Percentiles rank a stretch among this genome's conserved stretches.
phyloP scores from a whole-genome alignment of 2,888 invertebrate genomes.

The Rhodophaea formosa region DNA sequence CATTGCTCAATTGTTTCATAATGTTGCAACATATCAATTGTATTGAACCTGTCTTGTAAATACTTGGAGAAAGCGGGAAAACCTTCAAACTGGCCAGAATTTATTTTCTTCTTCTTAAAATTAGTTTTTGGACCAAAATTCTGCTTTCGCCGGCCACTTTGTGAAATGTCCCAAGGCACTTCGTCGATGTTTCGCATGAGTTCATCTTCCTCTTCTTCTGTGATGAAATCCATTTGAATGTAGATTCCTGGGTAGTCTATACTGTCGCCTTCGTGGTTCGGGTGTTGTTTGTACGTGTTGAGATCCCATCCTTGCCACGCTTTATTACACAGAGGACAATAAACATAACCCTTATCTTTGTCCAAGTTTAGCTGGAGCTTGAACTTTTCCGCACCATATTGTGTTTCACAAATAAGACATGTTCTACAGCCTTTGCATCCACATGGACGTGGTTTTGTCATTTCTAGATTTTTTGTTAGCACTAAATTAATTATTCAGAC shows the following conservation, averaged over 20 bases:
- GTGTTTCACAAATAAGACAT: constrained; percentile 91
- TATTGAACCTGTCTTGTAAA: constrained; percentile 87
- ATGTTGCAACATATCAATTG: constrained; percentile 81
- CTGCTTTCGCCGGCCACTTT: constrained; percentile 98
- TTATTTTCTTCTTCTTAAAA: constrained; percentile 95
- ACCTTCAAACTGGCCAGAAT: constrained; percentile 89
- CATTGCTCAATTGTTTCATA: constrained; percentile 97
- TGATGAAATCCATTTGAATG: constrained; percentile 87
- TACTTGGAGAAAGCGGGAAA: constrained; percentile 91
- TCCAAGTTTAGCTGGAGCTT: constrained; percentile 64
- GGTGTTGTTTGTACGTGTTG: constrained; percentile 82
- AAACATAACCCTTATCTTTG: constrained; percentile 84
- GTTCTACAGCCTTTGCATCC: constrained; percentile 96
- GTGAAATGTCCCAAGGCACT: constrained; percentile 94
- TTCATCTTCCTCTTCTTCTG: constrained; percentile 83
- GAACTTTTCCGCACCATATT: constrained; percentile 67
- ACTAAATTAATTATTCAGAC: neutral
- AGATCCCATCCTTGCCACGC: constrained; percentile 89
- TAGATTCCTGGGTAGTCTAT: constrained; percentile 85
- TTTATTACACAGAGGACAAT: constrained; percentile 88
- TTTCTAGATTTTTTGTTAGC: constrained; percentile 35
- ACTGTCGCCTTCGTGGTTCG: constrained; percentile 82
- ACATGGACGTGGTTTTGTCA: constrained; percentile 87
- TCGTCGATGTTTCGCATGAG: constrained; percentile 87
- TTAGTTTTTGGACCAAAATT: constrained; percentile 99